These are phyloP conservation scores for Scopus umbretta DNA, from an alignment of 2,113 vertebrate species.

Conservation along the genomic window DNA sequence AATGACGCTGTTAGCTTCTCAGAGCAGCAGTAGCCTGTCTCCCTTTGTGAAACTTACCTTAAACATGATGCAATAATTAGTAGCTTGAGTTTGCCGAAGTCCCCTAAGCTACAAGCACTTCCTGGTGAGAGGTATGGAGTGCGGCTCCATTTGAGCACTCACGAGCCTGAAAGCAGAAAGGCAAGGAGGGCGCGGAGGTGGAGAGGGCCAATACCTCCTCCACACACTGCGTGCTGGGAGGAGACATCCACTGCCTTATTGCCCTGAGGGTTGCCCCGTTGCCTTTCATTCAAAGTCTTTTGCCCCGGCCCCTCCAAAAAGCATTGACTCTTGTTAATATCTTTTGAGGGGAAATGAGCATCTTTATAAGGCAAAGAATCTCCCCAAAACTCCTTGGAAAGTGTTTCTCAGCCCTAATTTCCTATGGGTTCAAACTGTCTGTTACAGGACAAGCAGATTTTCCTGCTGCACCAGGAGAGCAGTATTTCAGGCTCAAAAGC, in stretches of 20 bases:
- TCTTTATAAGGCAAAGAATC: neutral
- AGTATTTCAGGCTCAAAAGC: neutral
- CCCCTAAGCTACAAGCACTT: neutral
- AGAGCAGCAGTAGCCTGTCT: neutral
- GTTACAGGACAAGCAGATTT: neutral
- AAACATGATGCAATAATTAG: neutral
- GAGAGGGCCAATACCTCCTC: neutral
- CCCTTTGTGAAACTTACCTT: neutral
- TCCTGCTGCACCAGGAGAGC: neutral
- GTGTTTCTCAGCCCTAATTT: neutral
- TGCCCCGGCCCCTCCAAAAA: neutral
- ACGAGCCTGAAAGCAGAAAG: neutral
- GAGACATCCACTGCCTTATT: rapidly evolving
- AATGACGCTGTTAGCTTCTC: neutral
- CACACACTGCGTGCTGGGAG: neutral
- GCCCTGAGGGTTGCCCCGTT: rapidly evolving
- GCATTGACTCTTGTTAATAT: neutral
- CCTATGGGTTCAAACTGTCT: neutral
- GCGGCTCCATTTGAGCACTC: neutral
- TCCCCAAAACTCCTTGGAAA: neutral
- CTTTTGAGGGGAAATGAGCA: neutral
- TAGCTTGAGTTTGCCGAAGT: neutral
- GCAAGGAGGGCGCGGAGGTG: neutral
- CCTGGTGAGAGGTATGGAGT: neutral
- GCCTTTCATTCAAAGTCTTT: neutral